Evolutionary conservation across 2,113 vertebrate genomes (phyloP).

Genomic region (Gallinago paraguaiae): DNA sequence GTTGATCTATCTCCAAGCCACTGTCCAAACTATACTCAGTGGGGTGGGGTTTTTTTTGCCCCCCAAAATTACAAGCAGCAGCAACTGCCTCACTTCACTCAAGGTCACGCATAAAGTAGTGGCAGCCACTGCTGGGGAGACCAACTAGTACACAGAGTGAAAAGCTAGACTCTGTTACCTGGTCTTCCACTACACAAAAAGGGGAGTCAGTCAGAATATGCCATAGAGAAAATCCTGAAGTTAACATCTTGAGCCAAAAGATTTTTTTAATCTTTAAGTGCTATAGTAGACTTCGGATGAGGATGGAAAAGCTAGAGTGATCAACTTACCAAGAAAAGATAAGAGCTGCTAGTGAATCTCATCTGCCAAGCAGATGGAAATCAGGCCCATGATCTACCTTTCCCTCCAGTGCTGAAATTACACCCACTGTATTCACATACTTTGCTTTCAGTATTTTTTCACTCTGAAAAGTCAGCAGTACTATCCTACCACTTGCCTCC

Average conservation of each 20-base stretch:
- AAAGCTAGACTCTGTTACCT: not conserved
- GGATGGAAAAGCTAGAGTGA: not conserved
- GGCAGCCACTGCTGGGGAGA: not conserved
- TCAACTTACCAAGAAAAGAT: not conserved
- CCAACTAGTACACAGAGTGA: not conserved
- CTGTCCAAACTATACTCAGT: not conserved
- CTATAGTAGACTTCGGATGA: not conserved
- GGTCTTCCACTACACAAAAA: not conserved
- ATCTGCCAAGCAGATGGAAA: not conserved
- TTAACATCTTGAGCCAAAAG: not conserved
- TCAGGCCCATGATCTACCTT: not conserved
- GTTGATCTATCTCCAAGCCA: not conserved
- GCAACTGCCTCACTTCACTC: not conserved
- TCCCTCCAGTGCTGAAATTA: not conserved
- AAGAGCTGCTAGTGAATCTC: not conserved
- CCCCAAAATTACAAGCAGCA: not conserved
- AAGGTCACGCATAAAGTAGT: not conserved
- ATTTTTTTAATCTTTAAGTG: not conserved
- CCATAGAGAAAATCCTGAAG: not conserved
- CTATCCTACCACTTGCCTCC: not conserved
- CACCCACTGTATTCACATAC: not conserved
- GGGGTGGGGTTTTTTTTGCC: not conserved
- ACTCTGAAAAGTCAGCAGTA: not conserved
- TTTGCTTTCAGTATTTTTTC: not conserved
- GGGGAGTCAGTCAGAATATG: not conserved